These are phyloP conservation scores for rabbit (Oryctolagus cuniculus) DNA, from an alignment of 2,113 vertebrate species.

Conservation along the genomic window mOryCun1.1 NC_091443.1:71445501-71446000, in stretches of 20 bases:
- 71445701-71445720: no score
- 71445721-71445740: no score
- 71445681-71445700: no score
- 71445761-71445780: slow-evolving; percentile 11
- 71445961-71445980: not conserved
- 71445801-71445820: not conserved
- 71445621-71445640: no score
- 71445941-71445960: slow-evolving; percentile 10
- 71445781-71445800: not conserved
- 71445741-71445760: not conserved
- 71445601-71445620: no score
- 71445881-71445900: not conserved
- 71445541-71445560: no score
- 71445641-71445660: no score
- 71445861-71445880: not conserved
- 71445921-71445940: not conserved
- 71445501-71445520: no score
- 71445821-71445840: not conserved
- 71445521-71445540: no score
- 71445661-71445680: no score
- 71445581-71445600: no score
- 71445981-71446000: not conserved
- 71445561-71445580: no score
- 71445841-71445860: not conserved
- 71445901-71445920: not conserved